These are phyloP conservation scores for Oreortyx pictus DNA, from an alignment of 2,797 vertebrate species.

Conservation along the genomic window DNA sequence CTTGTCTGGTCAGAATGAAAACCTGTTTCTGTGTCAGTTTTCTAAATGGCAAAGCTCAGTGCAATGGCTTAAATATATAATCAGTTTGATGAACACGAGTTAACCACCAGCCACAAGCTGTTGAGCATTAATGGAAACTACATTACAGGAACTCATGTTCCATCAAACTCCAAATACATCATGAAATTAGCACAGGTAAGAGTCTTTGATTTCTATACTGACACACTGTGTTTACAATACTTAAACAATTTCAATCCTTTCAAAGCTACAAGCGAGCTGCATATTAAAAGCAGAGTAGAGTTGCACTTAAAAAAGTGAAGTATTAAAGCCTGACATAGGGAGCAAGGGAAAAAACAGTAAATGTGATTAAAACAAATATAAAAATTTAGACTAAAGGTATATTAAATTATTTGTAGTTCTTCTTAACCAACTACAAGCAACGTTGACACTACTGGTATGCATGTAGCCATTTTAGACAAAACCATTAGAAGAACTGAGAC, in stretches of 20 bases:
- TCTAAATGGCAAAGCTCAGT: neutral
- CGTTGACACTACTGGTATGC: neutral
- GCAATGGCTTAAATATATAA: neutral
- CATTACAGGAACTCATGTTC: neutral
- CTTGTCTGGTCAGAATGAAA: neutral
- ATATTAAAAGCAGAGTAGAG: neutral
- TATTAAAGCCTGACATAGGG: neutral
- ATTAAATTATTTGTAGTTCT: neutral
- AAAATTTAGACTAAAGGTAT: neutral
- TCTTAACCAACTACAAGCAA: neutral
- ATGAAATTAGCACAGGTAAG: neutral
- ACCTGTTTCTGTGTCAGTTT: neutral
- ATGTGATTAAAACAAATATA: neutral
- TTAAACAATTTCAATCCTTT: neutral
- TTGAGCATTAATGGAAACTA: neutral
- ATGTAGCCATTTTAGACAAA: neutral
- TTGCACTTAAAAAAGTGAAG: neutral
- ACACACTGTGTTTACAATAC: neutral
- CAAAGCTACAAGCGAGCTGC: neutral
- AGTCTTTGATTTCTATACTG: neutral
- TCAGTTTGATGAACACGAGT: neutral
- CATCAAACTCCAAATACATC: neutral
- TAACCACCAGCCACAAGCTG: neutral
- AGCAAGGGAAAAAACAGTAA: neutral
- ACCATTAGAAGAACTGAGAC: neutral